Base-by-base conservation (phyloP, 2,113 vertebrate genomes). In the Meleagris gallopavo region DNA sequence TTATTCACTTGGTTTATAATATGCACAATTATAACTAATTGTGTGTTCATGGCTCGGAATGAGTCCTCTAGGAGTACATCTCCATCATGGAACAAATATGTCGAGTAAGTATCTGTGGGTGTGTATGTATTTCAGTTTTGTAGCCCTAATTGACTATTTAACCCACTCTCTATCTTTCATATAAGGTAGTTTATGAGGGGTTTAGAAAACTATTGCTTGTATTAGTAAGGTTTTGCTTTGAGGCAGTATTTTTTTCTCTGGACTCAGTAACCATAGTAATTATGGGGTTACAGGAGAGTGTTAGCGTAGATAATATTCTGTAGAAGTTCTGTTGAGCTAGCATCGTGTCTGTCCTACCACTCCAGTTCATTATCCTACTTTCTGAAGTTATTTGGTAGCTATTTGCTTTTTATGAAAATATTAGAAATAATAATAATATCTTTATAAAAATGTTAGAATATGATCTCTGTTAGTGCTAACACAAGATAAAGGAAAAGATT, bases 1-100 rank as follows among this genome's bases (percentile, higher is more conserved):
- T 98, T 99, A 83, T 99, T 99, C 98, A 99, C 98, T 83, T 75
- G 96, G 40, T 99, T 99, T 97, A 99, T 99, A 91, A 99, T 99
- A 72, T 94, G 98, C 98, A 99, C 99, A 87, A 99, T 99, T 97
- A 43, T 99, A 95, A 98, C 98, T 96, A 99, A 99, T 96, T 99
- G 99, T 86, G 99, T 97, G 86, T 99, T 98, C 97, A 99, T 99
- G 99, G 98, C 98, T 97, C 97, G 94, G 1, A 98, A 54, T 7
- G 97, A 97, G 64, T 71, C 86, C 29, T 25, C 58, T 8, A 96
- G 57, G 48, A 1, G 5, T 70, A 11, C 14, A 19, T 96, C 98
- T 2, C 77, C 96, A 22, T 83, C 92, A 11, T 98, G 98, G 98
- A 98, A 96, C 97, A 99, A 98, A 36, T 98, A 98, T 90, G 81